A percentile compares a stretch with the other conserved stretches of the same genome.
Evolutionary conservation across 1,140 invertebrate genomes (phyloP).

Genomic region (Helicoverpa armigera): DNA sequence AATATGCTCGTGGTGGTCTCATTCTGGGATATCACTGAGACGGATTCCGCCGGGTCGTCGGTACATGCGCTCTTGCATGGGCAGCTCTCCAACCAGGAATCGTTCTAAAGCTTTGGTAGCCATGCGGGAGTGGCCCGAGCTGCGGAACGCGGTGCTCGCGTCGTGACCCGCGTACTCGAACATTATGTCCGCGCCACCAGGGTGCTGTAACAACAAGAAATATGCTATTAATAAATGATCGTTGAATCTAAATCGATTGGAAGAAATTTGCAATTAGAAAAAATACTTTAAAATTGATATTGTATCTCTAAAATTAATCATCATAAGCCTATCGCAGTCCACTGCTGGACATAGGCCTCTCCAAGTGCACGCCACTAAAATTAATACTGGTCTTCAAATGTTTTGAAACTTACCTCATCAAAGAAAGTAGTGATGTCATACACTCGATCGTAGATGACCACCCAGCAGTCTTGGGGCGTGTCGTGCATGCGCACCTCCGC

Average conservation of each 20-base stretch:
- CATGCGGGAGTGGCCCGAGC: slow-evolving; percentile 91
- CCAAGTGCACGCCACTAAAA: no score
- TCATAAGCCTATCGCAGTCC: no score
- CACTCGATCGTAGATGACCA: slow-evolving; percentile 91
- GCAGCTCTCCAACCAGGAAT: slow-evolving; percentile 92
- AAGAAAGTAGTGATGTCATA: slow-evolving; percentile 92
- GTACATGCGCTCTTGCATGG: slow-evolving; percentile 90
- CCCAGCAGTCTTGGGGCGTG: slow-evolving; percentile 89
- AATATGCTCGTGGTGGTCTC: slow-evolving; percentile 34
- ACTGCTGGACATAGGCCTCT: no score
- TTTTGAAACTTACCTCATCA: slow-evolving; percentile 85
- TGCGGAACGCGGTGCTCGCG: slow-evolving; percentile 93
- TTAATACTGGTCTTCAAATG: no score
- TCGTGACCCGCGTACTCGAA: slow-evolving; percentile 95
- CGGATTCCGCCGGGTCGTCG: slow-evolving; percentile 83
- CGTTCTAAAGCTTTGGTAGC: slow-evolving; percentile 88
- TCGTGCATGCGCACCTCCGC: slow-evolving; percentile 90
- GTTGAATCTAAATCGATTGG: neutral
- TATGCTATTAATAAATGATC: slow-evolving; percentile 13
- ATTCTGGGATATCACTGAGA: slow-evolving; percentile 82
- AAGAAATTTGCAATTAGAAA: no score
- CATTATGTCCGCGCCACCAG: slow-evolving; percentile 94
- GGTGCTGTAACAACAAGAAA: slow-evolving; percentile 88
- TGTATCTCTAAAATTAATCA: neutral
- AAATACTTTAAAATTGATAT: neutral